phyloP scores from a whole-genome alignment of 2,113 vertebrate species.

The Lontra canadensis region DNA sequence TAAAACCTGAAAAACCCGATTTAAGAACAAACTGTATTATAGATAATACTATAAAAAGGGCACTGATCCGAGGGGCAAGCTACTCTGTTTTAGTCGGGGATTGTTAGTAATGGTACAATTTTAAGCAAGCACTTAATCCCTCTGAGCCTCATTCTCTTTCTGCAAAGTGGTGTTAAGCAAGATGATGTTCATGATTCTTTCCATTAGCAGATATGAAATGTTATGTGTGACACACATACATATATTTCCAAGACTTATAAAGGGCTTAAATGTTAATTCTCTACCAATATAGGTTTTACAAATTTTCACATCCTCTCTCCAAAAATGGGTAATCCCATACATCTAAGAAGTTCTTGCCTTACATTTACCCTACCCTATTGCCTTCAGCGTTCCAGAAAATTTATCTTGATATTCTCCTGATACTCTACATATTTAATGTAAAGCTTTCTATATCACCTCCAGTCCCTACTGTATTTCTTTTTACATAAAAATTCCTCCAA shows the following conservation, averaged over 20 bases:
- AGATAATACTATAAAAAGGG: neutral
- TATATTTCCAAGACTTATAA: neutral
- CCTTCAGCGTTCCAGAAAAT: neutral
- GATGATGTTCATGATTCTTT: neutral
- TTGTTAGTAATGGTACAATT: neutral
- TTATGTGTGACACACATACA: neutral
- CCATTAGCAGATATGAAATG: conserved; percentile 11
- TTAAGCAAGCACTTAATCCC: neutral
- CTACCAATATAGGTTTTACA: neutral
- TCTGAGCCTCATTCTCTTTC: neutral
- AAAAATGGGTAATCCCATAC: neutral
- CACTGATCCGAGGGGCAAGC: neutral
- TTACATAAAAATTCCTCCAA: neutral
- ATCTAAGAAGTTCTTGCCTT: neutral
- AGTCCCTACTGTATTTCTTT: neutral
- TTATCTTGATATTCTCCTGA: neutral
- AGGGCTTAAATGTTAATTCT: conserved; percentile 28
- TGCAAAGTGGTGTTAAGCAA: neutral
- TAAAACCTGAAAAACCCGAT: conserved; percentile 34
- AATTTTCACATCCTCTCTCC: neutral
- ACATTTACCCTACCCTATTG: neutral
- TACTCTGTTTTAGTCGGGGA: neutral
- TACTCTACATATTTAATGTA: neutral
- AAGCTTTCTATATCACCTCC: neutral
- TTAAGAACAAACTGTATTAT: neutral